Evolutionary conservation across 2,113 vertebrate genomes (phyloP), one percentile per base, ranked within the genome.

Genomic region (Mola mola): DNA sequence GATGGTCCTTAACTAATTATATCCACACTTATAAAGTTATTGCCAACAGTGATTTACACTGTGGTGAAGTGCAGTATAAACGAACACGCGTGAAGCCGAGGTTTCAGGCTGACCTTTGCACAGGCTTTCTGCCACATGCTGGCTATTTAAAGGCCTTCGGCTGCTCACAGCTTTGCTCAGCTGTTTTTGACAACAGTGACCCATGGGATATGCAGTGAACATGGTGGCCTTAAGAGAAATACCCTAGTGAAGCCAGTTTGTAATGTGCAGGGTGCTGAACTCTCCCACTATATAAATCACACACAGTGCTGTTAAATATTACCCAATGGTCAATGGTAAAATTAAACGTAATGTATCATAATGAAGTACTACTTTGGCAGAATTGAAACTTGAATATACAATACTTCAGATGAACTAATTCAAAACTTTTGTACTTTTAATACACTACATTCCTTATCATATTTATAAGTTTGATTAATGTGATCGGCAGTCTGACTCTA

Each of bases 81-180:
- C 67, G 72, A 56, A 56, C 58, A 66, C 15, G 6, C 21, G 19
- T 62, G 49, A 59, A 62, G 48, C 38, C 69, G 38, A 21, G 68
- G 59, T 67, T 76, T 68, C 38, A 47, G 15, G n/a, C 49, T 44
- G 85, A 90, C 88, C 94, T 94, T 94, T 93, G 46, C 34, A 66
- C 88, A 89, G 83, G 65, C 62, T 86, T 66, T 74, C 78, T 79
- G 88, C 83, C 67, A 47, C 84, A 83, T 63, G 79, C 76, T 76
- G 65, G 50, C 81, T 80, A 93, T 92, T 91, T 92, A 80, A 77
- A 87, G 87, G 71, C 6, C 38, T 22, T 51, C 60, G 53, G 52
- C 57, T 38, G 16, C 51, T 60, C 43, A 24, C 49, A 76, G 69
- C 62, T 55, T 80, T 78, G 81, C 81, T 85, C 80, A 67, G 87